These are phyloP conservation scores for Xiphophorus hellerii DNA, from an alignment of 2,113 vertebrate genomes.

Conservation along the genomic window DNA sequence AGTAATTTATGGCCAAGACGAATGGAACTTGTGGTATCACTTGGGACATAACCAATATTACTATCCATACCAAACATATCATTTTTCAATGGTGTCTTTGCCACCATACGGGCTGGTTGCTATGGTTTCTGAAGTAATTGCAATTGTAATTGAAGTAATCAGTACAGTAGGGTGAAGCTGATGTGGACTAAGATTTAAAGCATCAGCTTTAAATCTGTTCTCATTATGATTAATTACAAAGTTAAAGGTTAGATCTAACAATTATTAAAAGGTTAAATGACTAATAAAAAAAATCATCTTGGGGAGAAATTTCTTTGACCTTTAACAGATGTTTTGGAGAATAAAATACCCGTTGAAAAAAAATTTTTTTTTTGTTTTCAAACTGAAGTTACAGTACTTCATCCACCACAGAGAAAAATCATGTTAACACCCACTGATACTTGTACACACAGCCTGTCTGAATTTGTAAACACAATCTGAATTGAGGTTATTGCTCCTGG, in stretches of 20 bases:
- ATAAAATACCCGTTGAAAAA: background rate
- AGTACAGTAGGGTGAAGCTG: background rate
- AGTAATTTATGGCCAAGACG: background rate
- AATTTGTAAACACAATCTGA: background rate
- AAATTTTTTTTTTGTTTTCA: background rate
- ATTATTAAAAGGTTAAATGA: slow-evolving; percentile 44
- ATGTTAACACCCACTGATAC: background rate
- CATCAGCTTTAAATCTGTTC: slow-evolving; percentile 1
- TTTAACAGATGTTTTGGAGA: slow-evolving; percentile 38
- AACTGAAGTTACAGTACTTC: background rate
- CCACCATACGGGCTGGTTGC: background rate
- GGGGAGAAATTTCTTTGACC: slow-evolving; percentile 26
- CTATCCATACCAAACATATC: background rate
- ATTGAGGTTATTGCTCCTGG: no score
- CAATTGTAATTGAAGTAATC: no score
- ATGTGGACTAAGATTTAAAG: background rate
- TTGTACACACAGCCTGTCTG: background rate
- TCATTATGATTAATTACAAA: slow-evolving; percentile 33
- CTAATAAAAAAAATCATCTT: slow-evolving; percentile 23
- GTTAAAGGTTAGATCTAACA: slow-evolving; percentile 40
- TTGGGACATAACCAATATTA: background rate
- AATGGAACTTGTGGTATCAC: background rate
- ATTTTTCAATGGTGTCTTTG: background rate
- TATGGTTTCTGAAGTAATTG: background rate
- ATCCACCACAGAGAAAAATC: background rate